Conservation (phyloP, 1,140 invertebrate species). For the Yoshiicerus persimilis region DNA sequence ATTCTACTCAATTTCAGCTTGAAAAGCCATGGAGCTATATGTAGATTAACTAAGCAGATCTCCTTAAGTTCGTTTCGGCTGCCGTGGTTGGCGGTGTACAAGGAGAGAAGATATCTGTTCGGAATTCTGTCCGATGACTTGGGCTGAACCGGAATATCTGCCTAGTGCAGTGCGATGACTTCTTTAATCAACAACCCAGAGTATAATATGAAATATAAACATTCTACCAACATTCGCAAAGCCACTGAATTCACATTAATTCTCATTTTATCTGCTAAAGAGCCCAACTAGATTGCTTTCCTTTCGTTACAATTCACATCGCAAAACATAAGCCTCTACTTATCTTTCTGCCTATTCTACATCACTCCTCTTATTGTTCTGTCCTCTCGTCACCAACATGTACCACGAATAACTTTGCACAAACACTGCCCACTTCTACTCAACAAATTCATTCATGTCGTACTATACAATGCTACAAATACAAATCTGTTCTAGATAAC, state of each 20-base stretch:
- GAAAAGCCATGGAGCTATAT: background rate
- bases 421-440: no score
- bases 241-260: background rate
- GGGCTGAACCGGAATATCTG: background rate
- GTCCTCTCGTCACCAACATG: background rate
- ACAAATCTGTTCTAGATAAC: no score
- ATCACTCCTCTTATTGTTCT: background rate
- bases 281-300: background rate
- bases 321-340: background rate
- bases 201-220: background rate
- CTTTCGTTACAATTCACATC: background rate
- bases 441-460: no score
- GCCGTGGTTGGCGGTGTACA: no score
- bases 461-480: no score
- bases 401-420: background rate
- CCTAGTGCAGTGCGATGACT: background rate
- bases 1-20: no score
- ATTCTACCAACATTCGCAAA: background rate
- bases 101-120: background rate
- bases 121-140: background rate
- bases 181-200: background rate
- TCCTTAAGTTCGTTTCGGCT: background rate
- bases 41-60: background rate
- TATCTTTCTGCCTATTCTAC: background rate
- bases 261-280: slow-evolving; percentile 11